Base-by-base conservation (phyloP, 2,113 vertebrate genomes). In the Aplodontia rufa region DNA sequence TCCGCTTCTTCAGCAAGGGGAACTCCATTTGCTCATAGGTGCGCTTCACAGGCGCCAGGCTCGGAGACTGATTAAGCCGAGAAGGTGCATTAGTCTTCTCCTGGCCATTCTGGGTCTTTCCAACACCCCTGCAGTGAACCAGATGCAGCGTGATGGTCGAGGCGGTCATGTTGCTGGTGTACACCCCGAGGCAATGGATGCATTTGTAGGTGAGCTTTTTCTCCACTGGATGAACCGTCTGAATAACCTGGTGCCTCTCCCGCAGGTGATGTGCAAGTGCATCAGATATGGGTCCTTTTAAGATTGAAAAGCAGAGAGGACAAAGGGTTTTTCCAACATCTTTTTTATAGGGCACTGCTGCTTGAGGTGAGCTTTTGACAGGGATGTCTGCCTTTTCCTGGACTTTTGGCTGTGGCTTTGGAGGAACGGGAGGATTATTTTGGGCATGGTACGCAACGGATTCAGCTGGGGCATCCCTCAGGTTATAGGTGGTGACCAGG, bases 201-300 rank as follows among this genome's bases (percentile, higher is more conserved):
- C 99, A 99, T 96, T 99, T 99, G 97, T 99, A 99, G 42, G 99
- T 99, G 37, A 99, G 98, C 97, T 99, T 99, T 97, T 99, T 99
- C 98, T 99, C 99, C 91, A 99, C 99, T 0, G 99, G 99, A 97
- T 99, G 99, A 94, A 99, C 99, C 0, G 99, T 99, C 98, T 99
- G 99, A 94, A 99, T 99, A 6, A 99, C 99, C 92, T 99, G 99
- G 97, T 99, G 99, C 82, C 99, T 98, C 97, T 99, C 99, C 94
- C 99, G 98, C 78, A 99, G 98, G 96, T 99, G 99, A 97, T 99
- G 99, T 19, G 99, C 99, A 95, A 99, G 98, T 4, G 99, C 99
- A 87, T 99, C 99, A 1, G 99, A 99, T 97, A 99, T 99, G 45
- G 99, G 99, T 55, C 99, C 99, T 98, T 99, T 99, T 0, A 99